Conservation (phyloP, 2,113 vertebrate genomes). For the Gymnarchus niloticus region DNA sequence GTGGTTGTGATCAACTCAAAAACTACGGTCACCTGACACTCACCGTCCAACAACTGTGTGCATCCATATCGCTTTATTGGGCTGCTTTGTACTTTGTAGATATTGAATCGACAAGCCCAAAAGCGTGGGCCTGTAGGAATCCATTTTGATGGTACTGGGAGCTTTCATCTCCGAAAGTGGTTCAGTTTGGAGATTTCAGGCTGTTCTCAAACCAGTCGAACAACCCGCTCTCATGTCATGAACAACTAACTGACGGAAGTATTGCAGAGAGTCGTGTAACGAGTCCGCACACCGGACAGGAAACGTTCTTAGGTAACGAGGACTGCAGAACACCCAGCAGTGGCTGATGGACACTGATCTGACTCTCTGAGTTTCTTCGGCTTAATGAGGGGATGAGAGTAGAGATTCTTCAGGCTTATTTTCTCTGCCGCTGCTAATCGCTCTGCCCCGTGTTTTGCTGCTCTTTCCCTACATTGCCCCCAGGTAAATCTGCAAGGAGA, state of each 20-base stretch:
- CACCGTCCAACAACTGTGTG: neutral
- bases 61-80: neutral
- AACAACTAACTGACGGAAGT: neutral
- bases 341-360: conserved; percentile 7
- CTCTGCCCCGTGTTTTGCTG: neutral
- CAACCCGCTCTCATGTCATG: neutral
- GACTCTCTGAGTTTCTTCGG: neutral
- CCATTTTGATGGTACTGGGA: neutral
- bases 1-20: neutral
- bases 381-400: conserved; percentile 4
- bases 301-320: neutral
- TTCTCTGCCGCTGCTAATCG: neutral
- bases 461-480: neutral
- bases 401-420: neutral
- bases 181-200: neutral
- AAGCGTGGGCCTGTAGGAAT: neutral
- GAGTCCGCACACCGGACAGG: neutral
- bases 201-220: neutral
- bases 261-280: neutral
- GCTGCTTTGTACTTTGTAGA: neutral
- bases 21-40: neutral
- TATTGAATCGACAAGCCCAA: neutral
- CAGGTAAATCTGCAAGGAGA: neutral
- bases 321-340: neutral
- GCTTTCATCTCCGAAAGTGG: neutral